Evolutionary conservation across 2,888 invertebrate genomes (phyloP), one percentile per base, ranked within the genome.

Genomic region (Augiades crinisus): DNA sequence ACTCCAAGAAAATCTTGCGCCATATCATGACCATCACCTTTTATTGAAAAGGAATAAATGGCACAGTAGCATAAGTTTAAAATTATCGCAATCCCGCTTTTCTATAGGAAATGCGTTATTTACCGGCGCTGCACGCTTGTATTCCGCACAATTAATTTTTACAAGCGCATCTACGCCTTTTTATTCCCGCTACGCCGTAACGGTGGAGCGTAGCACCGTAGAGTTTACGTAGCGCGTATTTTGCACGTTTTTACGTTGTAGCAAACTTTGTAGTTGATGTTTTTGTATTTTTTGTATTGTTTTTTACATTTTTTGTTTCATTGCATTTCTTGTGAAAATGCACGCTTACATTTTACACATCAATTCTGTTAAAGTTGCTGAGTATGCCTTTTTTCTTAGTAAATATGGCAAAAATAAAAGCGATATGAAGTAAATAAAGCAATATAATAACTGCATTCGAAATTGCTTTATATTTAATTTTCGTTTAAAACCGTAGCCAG

Each of bases 101-200:
- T 14, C 34, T 24, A 37, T 51, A 14, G 52, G 38, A 46, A 45
- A 40, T 38, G 40, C 52, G 52, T 52, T 46, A 38, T 38, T 52
- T 16, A 46, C 33, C 37, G 31, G 30, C 37, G 51, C 21, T 14
- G 30, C 17, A 45, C 41, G 51, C 46, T 50, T 49, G 58, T 54
- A 60, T 57, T 59, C 54, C 54, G 51, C 51, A 51, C 59, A 55
- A 60, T 66, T 63, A 65, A 59, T 56, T 62, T 62, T 60, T 66
- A 61, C 60, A 57, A 60, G 61, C 58, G 57, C 55, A 52, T 61
- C 51, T 52, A 52, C 53, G 53, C 36, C 21, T 40, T 46, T 53
- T 53, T 43, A 21, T 30, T 53, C 19, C 27, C 8, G 36, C 45
- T 49, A 50, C 38, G 50, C 34, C 41, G 54, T 54, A 54, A 46